These are phyloP conservation scores for Acleris sparsana DNA, from an alignment of 2,888 invertebrate genomes.

Conservation along the genomic window DNA sequence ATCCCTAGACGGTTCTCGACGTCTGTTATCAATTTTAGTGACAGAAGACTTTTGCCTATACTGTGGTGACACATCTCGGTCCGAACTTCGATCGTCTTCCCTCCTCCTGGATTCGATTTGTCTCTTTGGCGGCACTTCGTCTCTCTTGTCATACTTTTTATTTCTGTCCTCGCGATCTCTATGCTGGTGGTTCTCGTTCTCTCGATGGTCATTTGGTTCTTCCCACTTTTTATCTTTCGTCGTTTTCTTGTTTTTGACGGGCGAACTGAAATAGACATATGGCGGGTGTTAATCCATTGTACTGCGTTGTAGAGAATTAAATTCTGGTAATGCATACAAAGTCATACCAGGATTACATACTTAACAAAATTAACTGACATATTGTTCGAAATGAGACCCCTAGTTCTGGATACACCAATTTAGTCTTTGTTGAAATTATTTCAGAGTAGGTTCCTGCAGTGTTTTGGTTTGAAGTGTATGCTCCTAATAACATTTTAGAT, in stretches of 20 bases:
- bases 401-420: no score
- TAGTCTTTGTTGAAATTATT: no score
- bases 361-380: no score
- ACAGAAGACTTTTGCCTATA: slow-evolving; percentile 63
- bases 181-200: slow-evolving; percentile 68
- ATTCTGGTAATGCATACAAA: no score
- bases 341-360: no score
- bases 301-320: no score
- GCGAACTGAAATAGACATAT: slow-evolving; percentile 62
- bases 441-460: no score
- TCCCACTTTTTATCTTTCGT: slow-evolving; percentile 63
- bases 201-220: slow-evolving; percentile 60
- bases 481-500: no score
- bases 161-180: slow-evolving; percentile 71
- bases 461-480: no score
- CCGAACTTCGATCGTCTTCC: slow-evolving; percentile 62
- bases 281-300: no score
- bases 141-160: slow-evolving; percentile 71
- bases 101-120: slow-evolving; percentile 39
- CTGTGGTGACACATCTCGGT: slow-evolving; percentile 58
- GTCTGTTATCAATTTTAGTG: slow-evolving; percentile 65
- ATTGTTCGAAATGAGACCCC: no score
- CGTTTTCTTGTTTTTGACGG: slow-evolving; percentile 56
- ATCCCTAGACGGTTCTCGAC: slow-evolving; percentile 55
- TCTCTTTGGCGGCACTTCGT: slow-evolving; percentile 49